Evolutionary conservation across 1,140 invertebrate species (phyloP), one percentile per base, ranked within the genome.

Genomic region (Atopsyche davidsoni): DNA sequence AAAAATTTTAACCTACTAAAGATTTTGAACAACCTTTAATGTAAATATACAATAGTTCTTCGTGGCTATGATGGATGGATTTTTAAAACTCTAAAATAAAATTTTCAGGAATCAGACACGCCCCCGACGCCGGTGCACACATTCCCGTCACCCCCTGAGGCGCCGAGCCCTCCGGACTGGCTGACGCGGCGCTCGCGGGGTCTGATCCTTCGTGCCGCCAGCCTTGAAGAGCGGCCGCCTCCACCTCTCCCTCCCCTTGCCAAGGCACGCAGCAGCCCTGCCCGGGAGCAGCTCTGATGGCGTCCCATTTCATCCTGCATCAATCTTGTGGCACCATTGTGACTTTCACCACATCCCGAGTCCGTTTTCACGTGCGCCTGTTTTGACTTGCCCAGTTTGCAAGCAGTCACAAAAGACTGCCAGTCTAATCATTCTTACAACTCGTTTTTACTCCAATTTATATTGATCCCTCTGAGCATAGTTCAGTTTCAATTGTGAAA

Each of bases 121-220:
- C 53, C 50, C 21, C 35, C 46, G 13, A 56, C 53, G 19, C 57
- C 53, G 10, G 45, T 51, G 16, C 56, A 51, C 39, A 25, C 21
- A 25, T 25, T 46, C 2, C 36, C 48, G 1, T 42, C 51, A 11
- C 31, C 57, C 11, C 43, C 58, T 51, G 42, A 50, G 0, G 23
- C 53, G 46, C 42, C 54, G 4, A 46, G 47, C 22, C 51, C 53
- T 46, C 42, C 54, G 4, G 48, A 51, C 22, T 53, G 50, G 53
- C 39, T 65, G 22, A 46, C 63, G 4, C 59, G 63, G 6, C 64
- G 65, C n/a, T 68, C 67, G 0, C 48, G 68, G 44, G 68, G 71
- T 0, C 55, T 73, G 43, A 70, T 73, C 9, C 61, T 72, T 0
- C 64, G 70, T 21, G 71, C 71, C 1, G 65, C 71, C 2, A 72